Conservation (phyloP, 2,797 vertebrate genomes). For the Enteromius treurensis region DNA sequence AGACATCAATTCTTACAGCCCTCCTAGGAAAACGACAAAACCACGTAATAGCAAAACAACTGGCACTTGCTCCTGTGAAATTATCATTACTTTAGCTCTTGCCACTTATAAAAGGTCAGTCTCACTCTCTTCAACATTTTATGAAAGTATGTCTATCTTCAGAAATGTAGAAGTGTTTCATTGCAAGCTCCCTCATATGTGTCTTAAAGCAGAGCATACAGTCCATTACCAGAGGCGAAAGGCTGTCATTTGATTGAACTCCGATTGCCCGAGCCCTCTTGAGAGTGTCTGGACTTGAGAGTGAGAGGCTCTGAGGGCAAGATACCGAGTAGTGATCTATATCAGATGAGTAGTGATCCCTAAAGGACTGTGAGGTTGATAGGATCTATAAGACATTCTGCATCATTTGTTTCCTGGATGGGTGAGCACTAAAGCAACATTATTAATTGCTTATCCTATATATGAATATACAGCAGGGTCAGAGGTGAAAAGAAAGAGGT, state of each 20-base stretch:
- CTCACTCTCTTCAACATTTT: slow-evolving; percentile 12
- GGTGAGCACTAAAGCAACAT: neutral
- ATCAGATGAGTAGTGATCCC: slow-evolving; percentile 13
- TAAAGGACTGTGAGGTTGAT: neutral
- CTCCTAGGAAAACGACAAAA: slow-evolving; percentile 22
- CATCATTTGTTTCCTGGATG: neutral
- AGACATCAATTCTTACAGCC: slow-evolving; percentile 17
- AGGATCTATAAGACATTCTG: neutral
- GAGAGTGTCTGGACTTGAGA: slow-evolving; percentile 17
- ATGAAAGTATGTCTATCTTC: neutral
- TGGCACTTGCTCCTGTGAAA: slow-evolving; percentile 25
- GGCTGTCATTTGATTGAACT: slow-evolving; percentile 42
- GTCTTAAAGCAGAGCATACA: slow-evolving; percentile 11
- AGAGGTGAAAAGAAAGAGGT: slow-evolving; percentile 2
- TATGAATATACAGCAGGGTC: neutral
- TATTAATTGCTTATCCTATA: neutral
- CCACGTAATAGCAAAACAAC: slow-evolving; percentile 36
- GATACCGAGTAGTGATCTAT: slow-evolving; percentile 15
- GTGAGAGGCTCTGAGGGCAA: slow-evolving; percentile 13
- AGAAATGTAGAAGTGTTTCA: slow-evolving; percentile 4
- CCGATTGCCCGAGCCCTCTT: slow-evolving; percentile 9
- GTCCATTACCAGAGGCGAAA: slow-evolving; percentile 24
- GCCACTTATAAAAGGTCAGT: slow-evolving; percentile 4
- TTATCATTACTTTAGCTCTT: slow-evolving; percentile 34
- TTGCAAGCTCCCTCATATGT: neutral